Evolutionary conservation across 2,888 invertebrate genomes (phyloP).

Genomic region (Eilema sororculum): DNA sequence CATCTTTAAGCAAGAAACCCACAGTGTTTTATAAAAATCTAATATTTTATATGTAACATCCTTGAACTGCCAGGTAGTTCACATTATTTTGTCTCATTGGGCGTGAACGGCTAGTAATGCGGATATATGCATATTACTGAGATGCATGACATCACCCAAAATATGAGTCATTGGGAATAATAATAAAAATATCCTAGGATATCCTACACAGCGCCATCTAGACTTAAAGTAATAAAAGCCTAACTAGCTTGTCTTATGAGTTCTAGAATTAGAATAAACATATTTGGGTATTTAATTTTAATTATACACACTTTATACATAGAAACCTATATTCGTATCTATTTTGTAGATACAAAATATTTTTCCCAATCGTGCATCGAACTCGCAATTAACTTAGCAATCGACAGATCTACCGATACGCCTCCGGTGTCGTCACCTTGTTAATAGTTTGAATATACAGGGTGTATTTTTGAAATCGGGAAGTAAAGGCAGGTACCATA

Average conservation of each 20-base stretch:
- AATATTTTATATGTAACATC: slow-evolving; percentile 29
- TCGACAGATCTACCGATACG: too few relatives aligned
- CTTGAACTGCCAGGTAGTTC: slow-evolving; percentile 44
- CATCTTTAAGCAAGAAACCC: slow-evolving; percentile 26
- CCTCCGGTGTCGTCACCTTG: too few relatives aligned
- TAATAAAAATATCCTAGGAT: neutral
- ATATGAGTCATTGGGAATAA: neutral
- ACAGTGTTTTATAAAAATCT: slow-evolving; percentile 34
- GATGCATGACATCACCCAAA: neutral
- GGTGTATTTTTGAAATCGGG: too few relatives aligned
- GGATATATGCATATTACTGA: slow-evolving; percentile 28
- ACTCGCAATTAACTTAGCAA: too few relatives aligned
- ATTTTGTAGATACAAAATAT: too few relatives aligned
- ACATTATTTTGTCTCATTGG: slow-evolving; percentile 18
- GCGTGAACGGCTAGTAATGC: slow-evolving; percentile 19
- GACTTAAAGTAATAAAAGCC: neutral
- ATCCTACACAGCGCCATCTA: neutral
- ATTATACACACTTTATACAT: too few relatives aligned
- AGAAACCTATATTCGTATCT: too few relatives aligned
- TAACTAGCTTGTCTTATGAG: neutral
- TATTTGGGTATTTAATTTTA: neutral
- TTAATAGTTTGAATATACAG: too few relatives aligned
- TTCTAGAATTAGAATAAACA: too few relatives aligned
- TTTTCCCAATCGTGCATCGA: too few relatives aligned
- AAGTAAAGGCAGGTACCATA: too few relatives aligned